phyloP scores from a whole-genome alignment of 2,888 invertebrate genomes.

The Tanypteryx hageni region DNA sequence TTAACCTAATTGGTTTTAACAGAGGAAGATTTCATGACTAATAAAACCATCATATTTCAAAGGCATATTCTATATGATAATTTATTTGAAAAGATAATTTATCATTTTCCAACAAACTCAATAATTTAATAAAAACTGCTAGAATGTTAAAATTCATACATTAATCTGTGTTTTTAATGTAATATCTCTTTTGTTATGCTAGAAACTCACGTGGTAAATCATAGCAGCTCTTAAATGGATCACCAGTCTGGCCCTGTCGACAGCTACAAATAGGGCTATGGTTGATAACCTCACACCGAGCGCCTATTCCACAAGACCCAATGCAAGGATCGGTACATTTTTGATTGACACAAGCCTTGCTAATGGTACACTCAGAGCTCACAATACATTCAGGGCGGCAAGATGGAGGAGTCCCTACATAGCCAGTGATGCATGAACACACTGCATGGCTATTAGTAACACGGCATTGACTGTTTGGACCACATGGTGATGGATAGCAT shows the following conservation, averaged over 20 bases:
- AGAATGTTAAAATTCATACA: too few species aligned
- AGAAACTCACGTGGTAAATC: slow-evolving; percentile 80
- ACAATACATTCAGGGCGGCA: slow-evolving; percentile 73
- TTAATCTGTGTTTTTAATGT: too few species aligned
- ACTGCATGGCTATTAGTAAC: slow-evolving; percentile 78
- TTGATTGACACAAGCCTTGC: slow-evolving; percentile 72
- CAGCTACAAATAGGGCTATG: slow-evolving; percentile 73
- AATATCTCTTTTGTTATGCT: too few species aligned
- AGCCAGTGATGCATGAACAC: slow-evolving; percentile 87
- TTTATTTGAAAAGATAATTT: too few species aligned
- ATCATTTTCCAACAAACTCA: too few species aligned
- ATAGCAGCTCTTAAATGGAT: slow-evolving; percentile 82
- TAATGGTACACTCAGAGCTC: slow-evolving; percentile 72
- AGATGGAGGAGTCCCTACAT: slow-evolving; percentile 80
- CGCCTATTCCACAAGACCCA: slow-evolving; percentile 72
- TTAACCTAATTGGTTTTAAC: neutral
- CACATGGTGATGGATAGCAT: slow-evolving; percentile 83
- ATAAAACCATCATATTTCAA: neutral
- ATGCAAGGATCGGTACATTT: slow-evolving; percentile 73
- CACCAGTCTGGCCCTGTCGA: slow-evolving; percentile 72
- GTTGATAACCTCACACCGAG: slow-evolving; percentile 72
- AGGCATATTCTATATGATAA: neutral
- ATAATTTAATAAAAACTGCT: too few species aligned
- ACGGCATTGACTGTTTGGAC: slow-evolving; percentile 85
- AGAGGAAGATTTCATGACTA: neutral